phyloP scores from a whole-genome alignment of 2,888 invertebrate genomes.

The Papilio demoleus region DNA sequence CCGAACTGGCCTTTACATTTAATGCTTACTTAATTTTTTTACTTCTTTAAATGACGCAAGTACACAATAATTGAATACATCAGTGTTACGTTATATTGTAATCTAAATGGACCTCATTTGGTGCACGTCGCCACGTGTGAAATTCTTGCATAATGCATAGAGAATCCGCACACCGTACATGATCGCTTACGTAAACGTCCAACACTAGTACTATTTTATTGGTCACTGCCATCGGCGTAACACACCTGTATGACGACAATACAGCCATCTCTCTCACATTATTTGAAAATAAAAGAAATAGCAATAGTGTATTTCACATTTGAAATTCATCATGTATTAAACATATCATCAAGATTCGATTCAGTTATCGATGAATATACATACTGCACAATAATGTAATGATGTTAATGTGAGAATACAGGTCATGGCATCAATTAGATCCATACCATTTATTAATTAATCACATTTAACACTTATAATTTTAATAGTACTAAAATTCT shows the following conservation, averaged over 20 bases:
- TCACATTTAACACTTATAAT: neutral
- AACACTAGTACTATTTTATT: neutral
- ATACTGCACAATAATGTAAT: neutral
- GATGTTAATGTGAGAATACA: constrained; percentile 3
- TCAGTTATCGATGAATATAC: constrained; percentile 8
- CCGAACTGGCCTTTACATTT: no score
- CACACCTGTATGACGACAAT: neutral
- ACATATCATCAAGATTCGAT: constrained; percentile 16
- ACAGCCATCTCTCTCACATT: neutral
- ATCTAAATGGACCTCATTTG: constrained; percentile 23
- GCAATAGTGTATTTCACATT: neutral
- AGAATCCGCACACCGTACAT: neutral
- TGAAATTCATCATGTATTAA: neutral
- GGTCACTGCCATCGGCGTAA: no score
- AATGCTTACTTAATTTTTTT: no score
- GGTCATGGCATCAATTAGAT: neutral
- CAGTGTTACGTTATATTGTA: constrained; percentile 10
- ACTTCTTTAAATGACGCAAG: neutral
- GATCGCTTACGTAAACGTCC: constrained; percentile 28
- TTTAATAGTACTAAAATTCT: neutral
- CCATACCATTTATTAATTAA: no score
- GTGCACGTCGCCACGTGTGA: constrained; percentile 36
- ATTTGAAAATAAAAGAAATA: neutral
- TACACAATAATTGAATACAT: neutral
- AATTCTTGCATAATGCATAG: constrained; percentile 37